Evolutionary conservation across 2,888 invertebrate genomes (phyloP), one percentile per base, ranked within the genome.

Genomic region (Callyntrura sp.): DNA sequence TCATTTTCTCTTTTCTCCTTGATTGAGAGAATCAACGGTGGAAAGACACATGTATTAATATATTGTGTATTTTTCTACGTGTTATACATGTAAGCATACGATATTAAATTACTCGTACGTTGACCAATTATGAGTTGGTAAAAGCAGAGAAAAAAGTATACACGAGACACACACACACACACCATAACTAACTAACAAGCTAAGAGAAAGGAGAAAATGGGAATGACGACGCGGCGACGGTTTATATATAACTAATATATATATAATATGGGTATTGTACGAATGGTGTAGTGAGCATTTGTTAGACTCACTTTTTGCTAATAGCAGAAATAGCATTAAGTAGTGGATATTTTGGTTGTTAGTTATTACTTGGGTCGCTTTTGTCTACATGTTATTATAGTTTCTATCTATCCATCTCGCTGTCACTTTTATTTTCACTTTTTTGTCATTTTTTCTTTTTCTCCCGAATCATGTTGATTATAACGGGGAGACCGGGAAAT

Each of bases 121-220:
- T 23, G 81, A 87, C 81, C 81, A 87, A 87, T 87, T 87, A 87
- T 87, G 81, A 87, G 81, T 87, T 82, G 81, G 82, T 87, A 87
- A 81, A 87, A 81, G 45, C 35, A 85, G 23, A 43, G 76, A 76
- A 70, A 79, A 25, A 78, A n/a, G n/a, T n/a, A n/a, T n/a, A n/a
- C 78, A 78, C 28, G 17, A 55, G n/a, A n/a, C n/a, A n/a, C n/a
- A n/a, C n/a, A n/a, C n/a, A n/a, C n/a, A n/a, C n/a, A 83, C n/a
- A n/a, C n/a, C 82, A 60, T 43, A 20, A 43, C 55, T 70, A 83
- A 70, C 83, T 83, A 82, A 55, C 28, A 48, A 79, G 2, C 3
- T 17, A 28, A 48, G 57, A 5, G n/a, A 70, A 70, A 70, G 6
- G 68, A 65, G 51, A 62, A 65, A 65, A 82, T 82, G 45, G 48